Evolutionary conservation across 2,888 invertebrate genomes (phyloP), one percentile per base, ranked within the genome.

Genomic region (Stenodera caucasica): DNA sequence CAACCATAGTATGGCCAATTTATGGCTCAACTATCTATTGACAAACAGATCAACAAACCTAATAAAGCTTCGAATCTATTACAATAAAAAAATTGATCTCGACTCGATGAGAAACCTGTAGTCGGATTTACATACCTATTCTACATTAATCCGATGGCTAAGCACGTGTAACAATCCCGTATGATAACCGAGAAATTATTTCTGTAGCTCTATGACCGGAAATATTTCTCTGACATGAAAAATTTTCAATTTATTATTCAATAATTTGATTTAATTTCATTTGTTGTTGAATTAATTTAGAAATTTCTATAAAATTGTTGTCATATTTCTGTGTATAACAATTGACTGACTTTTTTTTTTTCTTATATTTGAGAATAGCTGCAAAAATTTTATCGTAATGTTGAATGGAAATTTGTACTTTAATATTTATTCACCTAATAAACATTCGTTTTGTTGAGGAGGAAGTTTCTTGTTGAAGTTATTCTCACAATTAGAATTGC

Each of bases 181-280:
- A 55, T 61, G 69, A 69, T 69, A 69, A 65, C 66, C 65, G 57
- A 65, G 63, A 14, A 69, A 65, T 75, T 76, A 76, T 75, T 73
- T 74, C 67, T 72, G 74, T 72, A 72, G 73, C 74, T 74, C 73
- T 75, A 69, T 67, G 73, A 73, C 73, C 74, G 65, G 70, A 70
- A 73, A 74, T 75, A 72, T 72, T 70, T 74, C 72, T 37, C 32
- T 49, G 56, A 55, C 59, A 59, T 55, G 59, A 50, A 57, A 57
- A 45, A 52, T 57, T 26, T 26, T 26, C 5, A 4, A 26, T 26
- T 26, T 26, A 26, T 26, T 2, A 26, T 26, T 2, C 26, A 4
- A 26, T 26, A 4, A 26, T 26, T 26, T 4, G 26, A 26, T 26
- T 26, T 26, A n/a, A n/a, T 26, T 26, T 5, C 5, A 4, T 26